Evolutionary conservation across 2,888 invertebrate species (phyloP).

Genomic region (Scotopteryx bipunctaria): DNA sequence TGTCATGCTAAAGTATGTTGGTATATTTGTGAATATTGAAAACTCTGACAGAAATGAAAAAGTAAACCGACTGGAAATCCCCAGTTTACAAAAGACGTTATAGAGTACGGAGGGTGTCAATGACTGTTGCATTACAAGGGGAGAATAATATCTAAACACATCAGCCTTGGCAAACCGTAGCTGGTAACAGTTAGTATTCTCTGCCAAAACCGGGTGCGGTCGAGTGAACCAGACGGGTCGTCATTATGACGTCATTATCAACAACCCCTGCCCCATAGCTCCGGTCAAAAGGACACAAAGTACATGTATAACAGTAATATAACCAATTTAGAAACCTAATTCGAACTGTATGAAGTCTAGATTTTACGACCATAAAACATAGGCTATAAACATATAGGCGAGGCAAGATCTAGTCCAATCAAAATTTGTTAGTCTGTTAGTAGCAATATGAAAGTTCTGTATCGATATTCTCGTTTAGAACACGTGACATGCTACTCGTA

Average conservation of each 20-base stretch:
- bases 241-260: constrained; percentile 49
- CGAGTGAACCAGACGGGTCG: constrained; percentile 36
- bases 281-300: neutral
- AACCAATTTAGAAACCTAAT: constrained; percentile 12
- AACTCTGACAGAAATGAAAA: too few species aligned
- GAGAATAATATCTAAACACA: constrained; percentile 13
- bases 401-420: constrained; percentile 1
- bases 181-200: too few species aligned
- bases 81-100: neutral
- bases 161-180: constrained; percentile 47
- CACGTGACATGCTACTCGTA: neutral
- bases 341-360: neutral
- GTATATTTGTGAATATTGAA: too few species aligned
- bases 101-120: constrained; percentile 12
- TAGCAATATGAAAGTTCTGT: neutral
- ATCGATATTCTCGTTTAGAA: neutral
- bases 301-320: neutral
- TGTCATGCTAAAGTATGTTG: too few species aligned
- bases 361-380: constrained; percentile 11
- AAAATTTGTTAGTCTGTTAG: neutral
- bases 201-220: constrained; percentile 52
- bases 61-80: too few species aligned
- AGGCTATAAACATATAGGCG: neutral
- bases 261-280: constrained; percentile 27
- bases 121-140: constrained; percentile 19